These are phyloP conservation scores for Bombylius discolor DNA, from an alignment of 2,888 invertebrate species.

Conservation along the genomic window DNA sequence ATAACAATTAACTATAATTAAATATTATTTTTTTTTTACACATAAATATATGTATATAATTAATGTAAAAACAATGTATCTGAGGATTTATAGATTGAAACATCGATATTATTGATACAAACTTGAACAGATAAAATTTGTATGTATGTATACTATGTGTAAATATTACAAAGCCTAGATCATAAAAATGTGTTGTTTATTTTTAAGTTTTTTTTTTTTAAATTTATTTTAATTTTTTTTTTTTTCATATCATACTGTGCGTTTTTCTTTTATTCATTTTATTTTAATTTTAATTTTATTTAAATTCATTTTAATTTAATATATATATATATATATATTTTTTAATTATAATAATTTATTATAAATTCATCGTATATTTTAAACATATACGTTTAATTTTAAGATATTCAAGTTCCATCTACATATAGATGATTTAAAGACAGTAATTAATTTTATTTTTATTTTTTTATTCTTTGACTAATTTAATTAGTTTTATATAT, in stretches of 20 bases:
- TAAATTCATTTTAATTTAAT: neutral
- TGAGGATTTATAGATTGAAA: too few relatives aligned
- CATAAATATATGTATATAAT: too few relatives aligned
- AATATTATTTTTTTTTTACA: too few relatives aligned
- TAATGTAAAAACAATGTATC: too few relatives aligned
- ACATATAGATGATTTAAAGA: constrained; percentile 24
- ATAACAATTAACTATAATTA: too few relatives aligned
- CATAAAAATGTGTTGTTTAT: too few relatives aligned
- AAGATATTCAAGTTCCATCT: constrained; percentile 20
- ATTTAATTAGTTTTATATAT: neutral
- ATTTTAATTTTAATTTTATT: neutral
- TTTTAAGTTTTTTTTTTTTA: constrained; percentile 15
- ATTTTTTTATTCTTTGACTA: neutral
- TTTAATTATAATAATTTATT: neutral
- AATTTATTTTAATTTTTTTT: constrained; percentile 17
- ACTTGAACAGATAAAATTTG: too few relatives aligned
- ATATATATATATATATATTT: too few relatives aligned
- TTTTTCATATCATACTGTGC: neutral
- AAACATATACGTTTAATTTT: constrained; percentile 23
- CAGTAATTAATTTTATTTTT: neutral
- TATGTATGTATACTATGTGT: too few relatives aligned
- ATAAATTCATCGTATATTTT: constrained; percentile 21
- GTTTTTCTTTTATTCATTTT: neutral
- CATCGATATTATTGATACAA: too few relatives aligned
- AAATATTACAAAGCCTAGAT: too few relatives aligned